Evolutionary conservation across 2,113 vertebrate species (phyloP).

Genomic region (Ivindomyrus marchei): DNA sequence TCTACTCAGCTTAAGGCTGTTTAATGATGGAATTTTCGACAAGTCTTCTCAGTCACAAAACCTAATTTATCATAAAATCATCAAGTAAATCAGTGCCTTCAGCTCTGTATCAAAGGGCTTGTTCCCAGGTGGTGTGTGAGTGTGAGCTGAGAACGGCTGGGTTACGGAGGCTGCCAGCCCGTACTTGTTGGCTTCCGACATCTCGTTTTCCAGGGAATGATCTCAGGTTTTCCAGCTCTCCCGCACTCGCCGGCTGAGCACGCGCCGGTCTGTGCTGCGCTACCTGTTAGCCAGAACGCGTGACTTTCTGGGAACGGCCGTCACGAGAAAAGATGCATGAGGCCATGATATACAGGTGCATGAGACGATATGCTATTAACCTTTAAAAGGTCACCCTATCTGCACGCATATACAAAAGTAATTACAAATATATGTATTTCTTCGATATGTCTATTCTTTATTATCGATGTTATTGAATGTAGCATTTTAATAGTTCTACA

Average conservation of each 20-base stretch:
- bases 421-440: background rate
- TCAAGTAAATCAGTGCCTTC: background rate
- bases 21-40: background rate
- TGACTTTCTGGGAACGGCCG: background rate
- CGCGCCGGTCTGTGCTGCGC: slow-evolving; percentile 19
- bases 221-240: slow-evolving; percentile 26
- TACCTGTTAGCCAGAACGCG: slow-evolving; percentile 10
- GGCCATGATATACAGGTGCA: background rate
- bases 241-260: slow-evolving; percentile 3
- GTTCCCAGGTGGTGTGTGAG: background rate
- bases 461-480: background rate
- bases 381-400: background rate
- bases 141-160: background rate
- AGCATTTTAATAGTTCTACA: background rate
- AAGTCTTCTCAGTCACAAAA: background rate
- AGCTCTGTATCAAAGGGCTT: background rate
- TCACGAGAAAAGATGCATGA: background rate
- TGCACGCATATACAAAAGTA: background rate
- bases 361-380: background rate
- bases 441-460: background rate
- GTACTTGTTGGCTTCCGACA: background rate
- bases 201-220: slow-evolving; percentile 19
- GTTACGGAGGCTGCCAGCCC: background rate
- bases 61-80: background rate
- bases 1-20: background rate